A percentile compares a stretch with the other conserved stretches of the same genome.
Conservation (phyloP, 2,797 vertebrate genomes). For the Ceyx erithaca region DNA sequence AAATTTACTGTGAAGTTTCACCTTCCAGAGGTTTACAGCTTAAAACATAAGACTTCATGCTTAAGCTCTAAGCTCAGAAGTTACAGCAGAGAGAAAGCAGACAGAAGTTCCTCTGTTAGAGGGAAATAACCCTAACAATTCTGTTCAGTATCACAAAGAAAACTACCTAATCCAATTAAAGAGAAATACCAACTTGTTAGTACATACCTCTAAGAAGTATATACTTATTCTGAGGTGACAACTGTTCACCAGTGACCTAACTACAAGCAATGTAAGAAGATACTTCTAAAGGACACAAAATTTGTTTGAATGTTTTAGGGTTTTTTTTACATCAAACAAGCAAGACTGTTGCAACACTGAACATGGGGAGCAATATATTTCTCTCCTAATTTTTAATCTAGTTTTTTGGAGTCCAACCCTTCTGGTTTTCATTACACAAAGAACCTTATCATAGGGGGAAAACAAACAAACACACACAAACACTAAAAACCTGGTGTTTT, state of each 20-base stretch:
- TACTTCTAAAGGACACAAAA: neutral
- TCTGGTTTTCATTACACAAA: neutral
- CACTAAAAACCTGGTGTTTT: neutral
- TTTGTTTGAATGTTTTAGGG: fast-evolving
- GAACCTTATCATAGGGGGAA: neutral
- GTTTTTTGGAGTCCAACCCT: neutral
- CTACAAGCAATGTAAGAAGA: neutral
- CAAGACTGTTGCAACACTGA: neutral
- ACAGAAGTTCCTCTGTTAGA: neutral
- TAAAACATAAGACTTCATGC: neutral
- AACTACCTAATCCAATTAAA: neutral
- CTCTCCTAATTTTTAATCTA: neutral
- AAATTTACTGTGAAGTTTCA: neutral
- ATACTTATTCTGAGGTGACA: neutral
- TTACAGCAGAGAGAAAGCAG: neutral
- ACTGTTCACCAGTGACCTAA: neutral
- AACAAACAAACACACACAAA: neutral
- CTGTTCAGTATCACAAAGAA: neutral
- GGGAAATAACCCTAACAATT: neutral
- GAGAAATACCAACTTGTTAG: neutral
- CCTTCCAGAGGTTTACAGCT: neutral
- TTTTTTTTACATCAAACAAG: neutral
- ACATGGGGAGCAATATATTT: neutral
- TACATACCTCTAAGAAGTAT: neutral
- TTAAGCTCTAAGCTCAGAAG: neutral